Evolutionary conservation across 2,888 invertebrate species (phyloP), one percentile per base, ranked within the genome.

Genomic region (Latheticus oryzae): DNA sequence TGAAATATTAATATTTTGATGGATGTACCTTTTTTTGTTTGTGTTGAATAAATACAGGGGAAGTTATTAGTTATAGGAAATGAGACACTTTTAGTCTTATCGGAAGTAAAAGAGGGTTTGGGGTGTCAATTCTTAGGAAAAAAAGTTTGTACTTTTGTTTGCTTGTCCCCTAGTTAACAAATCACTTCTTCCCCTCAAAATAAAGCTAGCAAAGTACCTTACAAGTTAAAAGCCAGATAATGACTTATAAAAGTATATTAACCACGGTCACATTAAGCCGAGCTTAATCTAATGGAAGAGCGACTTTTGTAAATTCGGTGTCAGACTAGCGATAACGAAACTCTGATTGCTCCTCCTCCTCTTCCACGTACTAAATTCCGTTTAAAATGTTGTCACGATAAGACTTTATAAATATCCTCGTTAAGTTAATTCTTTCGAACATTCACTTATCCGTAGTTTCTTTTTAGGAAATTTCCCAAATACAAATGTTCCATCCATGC

Each of bases 361-460:
- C 67, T 68, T 66, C 69, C 72, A 69, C 72, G 73, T 72, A 73
- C 71, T 75, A 75, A 76, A 75, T 76, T 75, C 68, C 67, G 71
- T 74, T 74, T 72, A 73, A 73, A 75, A 73, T 73, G 75, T 73
- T 71, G 73, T 71, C 71, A 68, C 72, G 76, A 76, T 76, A 76
- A 75, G 73, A 70, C 70, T 68, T 73, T 73, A 75, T 75, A 76
- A 75, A 76, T 76, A 74, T 73, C 73, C 73, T 73, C 73, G 74
- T 75, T 75, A 72, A 75, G 71, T 73, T 73, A 74, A 76, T 74
- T 74, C 73, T 70, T 70, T 66, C 65, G 62, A 67, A 63, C 64
- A 64, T 60, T 58, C 35, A 63, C 59, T 64, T 66, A 67, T 69
- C 61, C 59, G 53, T 62, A 57, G 56, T 57, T 37, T 26, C 37